Evolutionary conservation across 2,113 vertebrate genomes (phyloP).

Genomic region (Spea bombifrons): DNA sequence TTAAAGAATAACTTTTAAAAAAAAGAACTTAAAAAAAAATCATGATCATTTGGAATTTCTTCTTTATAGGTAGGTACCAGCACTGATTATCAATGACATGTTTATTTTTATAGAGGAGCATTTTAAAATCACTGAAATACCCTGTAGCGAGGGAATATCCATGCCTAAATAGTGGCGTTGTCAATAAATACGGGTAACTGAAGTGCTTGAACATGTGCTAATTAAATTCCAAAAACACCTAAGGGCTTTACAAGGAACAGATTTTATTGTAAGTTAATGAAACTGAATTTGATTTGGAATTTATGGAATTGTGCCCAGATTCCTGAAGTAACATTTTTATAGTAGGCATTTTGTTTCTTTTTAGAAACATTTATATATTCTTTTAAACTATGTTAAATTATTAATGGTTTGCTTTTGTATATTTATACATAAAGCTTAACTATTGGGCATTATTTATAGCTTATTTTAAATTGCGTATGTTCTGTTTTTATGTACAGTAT

Average conservation of each 20-base stretch:
- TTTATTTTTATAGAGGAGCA: neutral
- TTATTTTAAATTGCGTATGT: no score
- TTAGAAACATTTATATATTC: neutral
- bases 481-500: no score
- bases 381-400: neutral
- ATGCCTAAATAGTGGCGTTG: conserved; percentile 20
- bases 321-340: conserved; percentile 9
- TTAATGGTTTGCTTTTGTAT: neutral
- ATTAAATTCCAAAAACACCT: conserved; percentile 37
- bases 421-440: neutral
- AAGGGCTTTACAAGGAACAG: conserved; percentile 18
- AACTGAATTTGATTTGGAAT: conserved; percentile 38
- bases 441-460: no score
- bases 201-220: conserved; percentile 28
- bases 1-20: no score
- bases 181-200: conserved; percentile 26
- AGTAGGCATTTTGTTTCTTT: neutral
- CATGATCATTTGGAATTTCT: no score
- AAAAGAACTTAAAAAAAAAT: no score
- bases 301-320: conserved; percentile 4
- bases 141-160: neutral
- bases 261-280: conserved; percentile 18
- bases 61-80: no score
- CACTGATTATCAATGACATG: no score
- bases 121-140: conserved; percentile 15